Base-by-base conservation (phyloP, 2,888 invertebrate species). In the Erebia ligea region DNA sequence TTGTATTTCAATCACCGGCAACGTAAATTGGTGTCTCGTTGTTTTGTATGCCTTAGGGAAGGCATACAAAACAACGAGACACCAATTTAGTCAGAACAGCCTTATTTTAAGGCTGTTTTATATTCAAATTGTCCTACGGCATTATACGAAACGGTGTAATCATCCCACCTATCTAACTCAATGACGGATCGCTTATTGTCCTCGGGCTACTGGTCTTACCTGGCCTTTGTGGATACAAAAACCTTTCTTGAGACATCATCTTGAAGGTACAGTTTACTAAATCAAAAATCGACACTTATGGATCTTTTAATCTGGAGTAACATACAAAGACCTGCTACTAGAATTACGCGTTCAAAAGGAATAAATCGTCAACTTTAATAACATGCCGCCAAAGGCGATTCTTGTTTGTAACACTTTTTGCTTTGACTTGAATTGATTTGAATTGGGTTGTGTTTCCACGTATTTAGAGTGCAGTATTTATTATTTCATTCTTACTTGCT, bases 121-220 rank as follows among this genome's bases (percentile, higher is more conserved):
- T 84, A 86, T 86, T 84, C 82, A 82, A 84, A 85, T 84, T 86
- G 82, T 86, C 88, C 86, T 82, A 79, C 84, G 88, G 89, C 87
- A 80, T 76, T 77, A 78, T 80, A 76, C 78, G 72, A 76, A 82
- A 80, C 79, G 72, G 80, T 84, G 86, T 85, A 90, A 90, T 91
- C 91, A 88, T 85, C 83, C 81, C 84, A 81, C 85, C 80, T 85
- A 90, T 90, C 90, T 89, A 88, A 88, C 85, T 81, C 84, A 85
- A 89, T 90, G 91, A 91, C 87, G 87, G 91, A 92, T 92, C 87
- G 85, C 86, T 89, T 87, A 90, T 91, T 91, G 92, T 91, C 87
- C 88, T 85, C 82, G 76, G 77, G 90, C 92, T 92, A 92, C 92
- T 81, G 88, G 92, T 89, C 82, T 92, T 92, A 85, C 85, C 83